These are phyloP conservation scores for Chelonus formosanus DNA, from an alignment of 2,888 invertebrate species.

Conservation along the genomic window DNA sequence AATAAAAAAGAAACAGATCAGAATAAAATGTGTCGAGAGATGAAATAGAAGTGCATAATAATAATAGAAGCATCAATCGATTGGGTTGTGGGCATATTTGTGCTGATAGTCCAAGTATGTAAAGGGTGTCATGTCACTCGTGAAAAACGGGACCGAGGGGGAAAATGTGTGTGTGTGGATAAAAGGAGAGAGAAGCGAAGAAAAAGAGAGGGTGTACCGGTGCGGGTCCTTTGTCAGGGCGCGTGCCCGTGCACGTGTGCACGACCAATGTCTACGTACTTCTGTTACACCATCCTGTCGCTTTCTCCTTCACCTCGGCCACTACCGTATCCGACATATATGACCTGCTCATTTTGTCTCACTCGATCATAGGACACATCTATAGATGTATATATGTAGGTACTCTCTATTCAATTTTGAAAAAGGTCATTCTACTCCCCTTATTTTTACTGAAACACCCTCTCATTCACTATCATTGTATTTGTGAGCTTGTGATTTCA, in stretches of 20 bases:
- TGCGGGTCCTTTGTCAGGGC: constrained; percentile 63
- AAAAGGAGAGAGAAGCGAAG: constrained; percentile 32
- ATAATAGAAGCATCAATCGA: no score
- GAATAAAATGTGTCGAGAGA: no score
- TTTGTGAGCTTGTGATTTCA: not conserved
- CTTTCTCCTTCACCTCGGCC: constrained; percentile 6
- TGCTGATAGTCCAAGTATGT: no score
- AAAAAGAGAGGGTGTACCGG: constrained; percentile 47
- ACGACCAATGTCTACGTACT: constrained; percentile 62
- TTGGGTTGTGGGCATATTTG: no score
- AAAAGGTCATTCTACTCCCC: constrained; percentile 55
- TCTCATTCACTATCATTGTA: constrained; percentile 28
- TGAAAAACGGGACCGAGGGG: constrained; percentile 28
- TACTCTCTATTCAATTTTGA: constrained; percentile 50
- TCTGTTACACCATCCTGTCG: constrained; percentile 42
- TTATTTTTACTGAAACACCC: constrained; percentile 34
- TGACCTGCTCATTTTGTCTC: constrained; percentile 36
- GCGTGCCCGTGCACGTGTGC: constrained; percentile 65
- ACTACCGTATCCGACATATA: constrained; percentile 1
- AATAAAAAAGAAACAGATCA: no score
- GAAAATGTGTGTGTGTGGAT: constrained; percentile 40
- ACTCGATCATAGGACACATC: constrained; percentile 32
- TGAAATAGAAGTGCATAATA: no score
- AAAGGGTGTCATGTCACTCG: no score
- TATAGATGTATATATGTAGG: constrained; percentile 40